Evolutionary conservation across 2,797 vertebrate species (phyloP).

Genomic region (Fundulus diaphanus): DNA sequence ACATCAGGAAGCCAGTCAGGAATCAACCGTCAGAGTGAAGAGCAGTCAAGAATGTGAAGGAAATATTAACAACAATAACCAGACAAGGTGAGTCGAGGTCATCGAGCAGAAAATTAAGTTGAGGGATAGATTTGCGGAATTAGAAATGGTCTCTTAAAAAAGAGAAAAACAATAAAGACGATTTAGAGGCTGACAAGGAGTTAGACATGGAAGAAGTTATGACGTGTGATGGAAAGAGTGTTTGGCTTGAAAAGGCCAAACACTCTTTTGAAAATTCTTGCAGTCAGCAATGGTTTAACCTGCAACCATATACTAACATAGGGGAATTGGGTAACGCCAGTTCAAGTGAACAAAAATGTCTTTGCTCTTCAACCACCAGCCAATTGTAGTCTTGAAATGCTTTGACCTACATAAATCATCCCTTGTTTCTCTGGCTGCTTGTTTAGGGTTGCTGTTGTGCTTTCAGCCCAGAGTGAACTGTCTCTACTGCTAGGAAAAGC

Average conservation of each 20-base stretch:
- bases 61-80: neutral
- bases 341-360: neutral
- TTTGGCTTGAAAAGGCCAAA: neutral
- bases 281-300: neutral
- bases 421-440: too few relatives aligned
- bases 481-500: too few relatives aligned
- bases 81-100: constrained; percentile 1
- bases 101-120: neutral
- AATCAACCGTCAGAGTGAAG: constrained; percentile 12
- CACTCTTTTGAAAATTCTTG: neutral
- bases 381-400: neutral
- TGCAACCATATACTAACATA: neutral
- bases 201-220: neutral
- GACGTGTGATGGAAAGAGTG: neutral
- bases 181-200: neutral
- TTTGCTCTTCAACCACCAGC: neutral
- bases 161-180: neutral
- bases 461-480: too few relatives aligned
- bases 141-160: neutral
- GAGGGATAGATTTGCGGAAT: neutral
- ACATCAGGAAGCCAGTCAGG: constrained; percentile 56
- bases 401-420: too few relatives aligned
- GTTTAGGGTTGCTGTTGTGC: too few relatives aligned
- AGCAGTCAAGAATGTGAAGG: constrained; percentile 7
- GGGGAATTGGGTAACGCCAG: neutral